Conservation (phyloP, 2,888 invertebrate genomes). For the Tribolium freemani region DNA sequence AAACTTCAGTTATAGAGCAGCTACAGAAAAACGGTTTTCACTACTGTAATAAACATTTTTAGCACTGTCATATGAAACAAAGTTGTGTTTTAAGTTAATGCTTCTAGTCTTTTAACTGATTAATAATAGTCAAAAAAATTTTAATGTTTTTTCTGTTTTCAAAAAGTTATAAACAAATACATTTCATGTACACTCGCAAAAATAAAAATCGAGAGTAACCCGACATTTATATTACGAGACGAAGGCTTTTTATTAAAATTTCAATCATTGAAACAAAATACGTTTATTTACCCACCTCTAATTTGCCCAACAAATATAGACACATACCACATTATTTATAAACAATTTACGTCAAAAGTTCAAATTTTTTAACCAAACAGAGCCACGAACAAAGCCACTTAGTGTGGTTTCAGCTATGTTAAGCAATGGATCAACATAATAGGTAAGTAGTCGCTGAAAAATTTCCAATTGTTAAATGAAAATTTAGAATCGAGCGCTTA, state of each 20-base stretch:
- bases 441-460: slow-evolving; percentile 11
- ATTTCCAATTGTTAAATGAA: background rate
- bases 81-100: no score
- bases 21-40: no score
- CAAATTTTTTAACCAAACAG: background rate
- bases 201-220: no score
- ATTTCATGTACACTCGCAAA: no score
- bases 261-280: background rate
- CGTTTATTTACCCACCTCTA: background rate
- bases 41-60: no score
- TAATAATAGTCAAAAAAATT: no score
- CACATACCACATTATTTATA: background rate
- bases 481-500: slow-evolving; percentile 19
- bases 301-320: background rate
- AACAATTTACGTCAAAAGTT: background rate
- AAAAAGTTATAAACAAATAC: no score
- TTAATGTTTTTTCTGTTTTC: no score
- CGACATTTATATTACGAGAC: background rate
- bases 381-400: background rate
- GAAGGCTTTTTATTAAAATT: background rate
- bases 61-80: no score
- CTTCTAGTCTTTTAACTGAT: no score
- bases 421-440: slow-evolving; percentile 2
- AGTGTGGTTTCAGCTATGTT: background rate
- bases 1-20: no score